Evolutionary conservation across 2,113 vertebrate genomes (phyloP), one percentile per base, ranked within the genome.

Genomic region (Dasyornis broadbenti): DNA sequence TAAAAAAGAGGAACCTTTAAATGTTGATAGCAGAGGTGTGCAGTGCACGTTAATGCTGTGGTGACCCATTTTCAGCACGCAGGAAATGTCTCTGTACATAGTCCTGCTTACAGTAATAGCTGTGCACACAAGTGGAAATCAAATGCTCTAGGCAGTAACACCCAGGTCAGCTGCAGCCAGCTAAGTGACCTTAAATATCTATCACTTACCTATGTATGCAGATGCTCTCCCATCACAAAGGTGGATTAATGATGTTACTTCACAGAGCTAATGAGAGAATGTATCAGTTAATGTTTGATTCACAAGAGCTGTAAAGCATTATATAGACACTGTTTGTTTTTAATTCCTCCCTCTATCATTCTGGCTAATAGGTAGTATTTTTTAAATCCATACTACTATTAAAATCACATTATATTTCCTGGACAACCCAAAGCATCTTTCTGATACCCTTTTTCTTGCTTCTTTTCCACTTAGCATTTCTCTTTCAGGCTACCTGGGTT

Each of bases 181-280:
- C 53, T 56, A 45, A 92, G 77, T 95, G 95, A 91, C 86, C 89
- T 92, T 64, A 94, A 88, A 39, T 82, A 92, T 82, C 83, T 94
- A 19, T 79, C 81, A 82, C 85, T 69, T 84, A 60, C 49, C 84
- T 76, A 7, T 71, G 40, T 23, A 60, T 68, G 85, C 87, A 95
- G 90, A 72, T 94, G 92, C 79, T 93, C 40, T 70, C 57, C 63
- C 23, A 40, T 95, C 88, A 88, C 71, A 49, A 90, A 90, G 57
- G 70, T 93, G 66, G 82, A 95, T 95, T 95, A 92, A 93, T 93
- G 85, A 84, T 82, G 70, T 66, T 85, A 85, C 88, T 93, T 90
- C 85, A 76, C 59, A 77, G 57, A 85, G 45, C 78, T 95, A 92
- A 96, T 93, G 85, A 90, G 88, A 85, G 83, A 93, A 92, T 49